Conservation (phyloP, 2,888 invertebrate species). For the Epirrhoe alternata region DNA sequence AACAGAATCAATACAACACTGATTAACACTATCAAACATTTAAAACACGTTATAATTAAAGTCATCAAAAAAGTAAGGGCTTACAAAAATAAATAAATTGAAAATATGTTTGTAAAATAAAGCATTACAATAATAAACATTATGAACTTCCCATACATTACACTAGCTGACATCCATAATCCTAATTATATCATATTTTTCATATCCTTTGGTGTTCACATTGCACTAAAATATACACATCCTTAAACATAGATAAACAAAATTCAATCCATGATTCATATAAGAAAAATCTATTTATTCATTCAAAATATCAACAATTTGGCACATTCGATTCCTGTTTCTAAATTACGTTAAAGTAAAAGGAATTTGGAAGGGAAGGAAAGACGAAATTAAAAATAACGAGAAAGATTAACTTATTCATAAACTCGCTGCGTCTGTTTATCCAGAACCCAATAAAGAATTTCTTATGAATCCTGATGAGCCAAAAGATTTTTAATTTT, state of each 20-base stretch:
- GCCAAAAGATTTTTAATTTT: constrained; percentile 14
- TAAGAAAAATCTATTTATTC: constrained; percentile 61
- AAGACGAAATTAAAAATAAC: constrained; percentile 41
- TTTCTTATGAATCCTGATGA: not conserved
- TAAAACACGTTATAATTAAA: not conserved
- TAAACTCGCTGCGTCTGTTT: constrained; percentile 35
- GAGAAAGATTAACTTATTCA: constrained; percentile 39
- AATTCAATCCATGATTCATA: constrained; percentile 53
- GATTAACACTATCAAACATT: too few relatives aligned
- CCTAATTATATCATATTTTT: constrained; percentile 54
- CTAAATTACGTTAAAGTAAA: constrained; percentile 60
- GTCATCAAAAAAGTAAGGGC: not conserved
- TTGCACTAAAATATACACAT: constrained; percentile 64
- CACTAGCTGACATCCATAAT: constrained; percentile 43
- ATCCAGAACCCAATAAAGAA: constrained; percentile 20
- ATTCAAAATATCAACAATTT: constrained; percentile 78
- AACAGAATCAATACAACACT: not conserved
- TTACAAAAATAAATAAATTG: not conserved
- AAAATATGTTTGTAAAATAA: not conserved
- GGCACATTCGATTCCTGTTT: constrained; percentile 79
- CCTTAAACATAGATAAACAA: constrained; percentile 52
- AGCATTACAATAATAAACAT: constrained; percentile 15
- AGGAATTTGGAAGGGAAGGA: constrained; percentile 51
- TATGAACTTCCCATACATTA: constrained; percentile 42
- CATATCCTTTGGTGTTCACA: constrained; percentile 76